Evolutionary conservation across 2,113 vertebrate genomes (phyloP).

Genomic region (Catharus bicknelli): DNA sequence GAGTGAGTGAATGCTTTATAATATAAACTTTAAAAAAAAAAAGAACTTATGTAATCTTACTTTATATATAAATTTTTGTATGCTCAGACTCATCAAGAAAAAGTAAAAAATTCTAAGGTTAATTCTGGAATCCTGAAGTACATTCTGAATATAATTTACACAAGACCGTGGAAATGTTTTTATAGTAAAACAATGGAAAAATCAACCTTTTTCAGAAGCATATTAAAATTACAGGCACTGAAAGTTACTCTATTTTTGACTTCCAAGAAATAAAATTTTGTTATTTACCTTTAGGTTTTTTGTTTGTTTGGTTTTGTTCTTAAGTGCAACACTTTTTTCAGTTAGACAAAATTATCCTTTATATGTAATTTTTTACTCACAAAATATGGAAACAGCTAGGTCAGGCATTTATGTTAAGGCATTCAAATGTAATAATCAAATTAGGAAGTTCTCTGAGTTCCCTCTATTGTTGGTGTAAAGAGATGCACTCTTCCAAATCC

Average conservation of each 20-base stretch:
- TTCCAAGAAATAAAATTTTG: not conserved
- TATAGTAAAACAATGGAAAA: not conserved
- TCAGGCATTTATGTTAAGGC: not conserved
- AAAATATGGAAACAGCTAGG: not conserved
- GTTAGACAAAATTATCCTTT: not conserved
- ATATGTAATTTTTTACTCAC: not conserved
- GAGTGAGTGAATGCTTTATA: not conserved
- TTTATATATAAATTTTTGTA: not conserved
- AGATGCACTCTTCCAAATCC: not conserved
- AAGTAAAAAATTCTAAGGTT: not conserved
- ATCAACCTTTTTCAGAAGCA: not conserved
- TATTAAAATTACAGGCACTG: not conserved
- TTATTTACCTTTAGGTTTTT: not conserved
- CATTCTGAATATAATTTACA: not conserved
- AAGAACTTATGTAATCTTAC: not conserved
- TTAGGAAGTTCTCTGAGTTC: not conserved
- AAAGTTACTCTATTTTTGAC: not conserved
- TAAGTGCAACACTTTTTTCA: not conserved
- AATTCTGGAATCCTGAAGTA: not conserved
- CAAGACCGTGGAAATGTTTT: not conserved
- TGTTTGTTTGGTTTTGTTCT: not conserved
- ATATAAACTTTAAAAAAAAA: not conserved
- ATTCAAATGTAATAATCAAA: not conserved
- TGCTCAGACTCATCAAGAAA: not conserved
- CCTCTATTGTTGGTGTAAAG: accelerated